phyloP scores from a whole-genome alignment of 2,113 vertebrate genomes.

The Ciconia stormi region DNA sequence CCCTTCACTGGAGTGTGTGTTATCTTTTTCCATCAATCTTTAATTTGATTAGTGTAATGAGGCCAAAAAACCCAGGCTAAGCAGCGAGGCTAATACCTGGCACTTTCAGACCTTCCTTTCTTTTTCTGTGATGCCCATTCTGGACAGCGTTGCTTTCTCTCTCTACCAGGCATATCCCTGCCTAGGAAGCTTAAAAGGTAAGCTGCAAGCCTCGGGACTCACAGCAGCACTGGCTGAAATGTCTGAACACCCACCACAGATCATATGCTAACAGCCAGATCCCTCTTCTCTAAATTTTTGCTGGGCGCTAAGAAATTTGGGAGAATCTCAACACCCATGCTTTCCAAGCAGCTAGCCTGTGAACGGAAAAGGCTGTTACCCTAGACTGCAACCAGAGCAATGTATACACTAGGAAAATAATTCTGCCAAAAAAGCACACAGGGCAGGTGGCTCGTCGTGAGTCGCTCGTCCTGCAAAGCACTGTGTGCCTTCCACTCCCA shows the following conservation, averaged over 20 bases:
- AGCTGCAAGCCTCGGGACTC: not conserved
- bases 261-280: not conserved
- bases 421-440: not conserved
- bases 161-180: not conserved
- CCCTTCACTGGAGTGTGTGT: not conserved
- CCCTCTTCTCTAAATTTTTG: not conserved
- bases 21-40: slow-evolving; percentile 2
- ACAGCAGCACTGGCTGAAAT: not conserved
- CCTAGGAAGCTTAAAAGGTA: not conserved
- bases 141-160: not conserved
- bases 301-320: not conserved
- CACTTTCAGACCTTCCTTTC: not conserved
- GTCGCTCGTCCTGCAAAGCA: not conserved
- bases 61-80: slow-evolving; percentile 28
- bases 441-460: not conserved
- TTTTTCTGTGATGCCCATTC: not conserved
- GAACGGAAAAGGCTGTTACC: not conserved
- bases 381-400: not conserved
- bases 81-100: slow-evolving; percentile 30
- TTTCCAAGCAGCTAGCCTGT: not conserved
- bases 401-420: not conserved
- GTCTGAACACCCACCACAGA: not conserved
- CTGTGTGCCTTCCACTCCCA: slow-evolving; percentile 6
- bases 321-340: not conserved
- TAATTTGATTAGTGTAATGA: slow-evolving; percentile 65